phyloP scores from a whole-genome alignment of 2,888 invertebrate genomes.

The Mactromeris polynyma region DNA sequence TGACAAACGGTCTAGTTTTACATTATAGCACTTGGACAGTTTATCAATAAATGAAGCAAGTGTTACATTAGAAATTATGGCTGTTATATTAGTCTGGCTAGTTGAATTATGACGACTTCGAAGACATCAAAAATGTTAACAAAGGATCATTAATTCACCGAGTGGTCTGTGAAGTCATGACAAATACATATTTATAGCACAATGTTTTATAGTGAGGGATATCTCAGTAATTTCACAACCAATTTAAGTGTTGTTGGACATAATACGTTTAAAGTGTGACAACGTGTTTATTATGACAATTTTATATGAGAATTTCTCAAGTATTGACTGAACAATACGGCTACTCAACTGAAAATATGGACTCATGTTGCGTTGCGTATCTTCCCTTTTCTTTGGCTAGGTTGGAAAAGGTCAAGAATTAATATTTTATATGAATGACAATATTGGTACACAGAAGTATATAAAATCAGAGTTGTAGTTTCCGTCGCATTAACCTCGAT shows the following conservation, averaged over 20 bases:
- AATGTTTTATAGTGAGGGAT: neutral
- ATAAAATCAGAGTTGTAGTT: no score
- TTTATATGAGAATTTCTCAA: neutral
- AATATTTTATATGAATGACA: no score
- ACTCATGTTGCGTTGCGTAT: neutral
- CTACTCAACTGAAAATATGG: neutral
- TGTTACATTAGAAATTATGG: conserved; percentile 38
- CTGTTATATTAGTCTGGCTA: conserved; percentile 33
- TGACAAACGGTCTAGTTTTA: conserved; percentile 34
- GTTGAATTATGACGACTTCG: conserved; percentile 31
- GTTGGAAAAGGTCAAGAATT: neutral
- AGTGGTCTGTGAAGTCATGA: conserved; percentile 25
- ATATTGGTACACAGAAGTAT: no score
- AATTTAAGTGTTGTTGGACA: conserved; percentile 15
- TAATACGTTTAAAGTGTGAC: conserved; percentile 3
- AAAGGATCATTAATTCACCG: conserved; percentile 37
- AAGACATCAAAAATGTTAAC: conserved; percentile 13
- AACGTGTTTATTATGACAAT: conserved; percentile 12
- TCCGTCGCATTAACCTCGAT: no score
- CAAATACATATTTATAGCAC: conserved; percentile 22
- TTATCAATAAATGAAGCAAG: conserved; percentile 36
- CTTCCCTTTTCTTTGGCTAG: neutral
- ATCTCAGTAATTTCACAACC: conserved; percentile 1
- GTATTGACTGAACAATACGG: neutral
- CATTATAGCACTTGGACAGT: conserved; percentile 29